phyloP scores from a whole-genome alignment of 2,797 vertebrate species.

The Selene dorsalis region DNA sequence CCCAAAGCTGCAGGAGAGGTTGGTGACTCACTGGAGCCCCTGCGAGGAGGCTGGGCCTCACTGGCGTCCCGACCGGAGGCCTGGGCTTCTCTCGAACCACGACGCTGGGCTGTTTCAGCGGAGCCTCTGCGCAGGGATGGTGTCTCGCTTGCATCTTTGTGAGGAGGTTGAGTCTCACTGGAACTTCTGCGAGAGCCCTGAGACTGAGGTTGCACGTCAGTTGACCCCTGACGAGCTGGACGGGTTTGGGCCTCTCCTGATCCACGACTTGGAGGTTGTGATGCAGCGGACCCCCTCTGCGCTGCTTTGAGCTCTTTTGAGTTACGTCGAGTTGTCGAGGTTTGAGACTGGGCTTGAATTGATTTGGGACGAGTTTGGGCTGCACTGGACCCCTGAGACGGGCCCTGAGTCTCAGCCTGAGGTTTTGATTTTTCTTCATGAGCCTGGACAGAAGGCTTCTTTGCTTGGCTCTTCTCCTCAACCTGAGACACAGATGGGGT shows the following conservation, averaged over 20 bases:
- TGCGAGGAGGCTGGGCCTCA: slow-evolving; percentile 63
- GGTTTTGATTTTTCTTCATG: slow-evolving; percentile 50
- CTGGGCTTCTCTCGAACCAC: slow-evolving; percentile 65
- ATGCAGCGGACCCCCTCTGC: slow-evolving; percentile 54
- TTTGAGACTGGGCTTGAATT: slow-evolving; percentile 62
- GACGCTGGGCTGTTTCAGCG: slow-evolving; percentile 63
- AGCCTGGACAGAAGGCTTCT: slow-evolving; percentile 40
- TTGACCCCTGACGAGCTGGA: slow-evolving; percentile 60
- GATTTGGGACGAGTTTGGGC: slow-evolving; percentile 64
- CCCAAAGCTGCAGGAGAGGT: slow-evolving; percentile 89
- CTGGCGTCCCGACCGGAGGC: slow-evolving; percentile 47
- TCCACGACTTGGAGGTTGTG: slow-evolving; percentile 54
- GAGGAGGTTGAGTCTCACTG: slow-evolving; percentile 55
- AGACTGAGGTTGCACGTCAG: slow-evolving; percentile 60
- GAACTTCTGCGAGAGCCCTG: slow-evolving; percentile 70
- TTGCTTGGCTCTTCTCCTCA: slow-evolving; percentile 38
- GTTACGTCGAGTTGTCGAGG: slow-evolving; percentile 39
- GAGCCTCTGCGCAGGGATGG: slow-evolving; percentile 72
- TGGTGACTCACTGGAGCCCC: slow-evolving; percentile 77
- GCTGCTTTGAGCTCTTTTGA: slow-evolving; percentile 73
- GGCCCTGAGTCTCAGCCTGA: slow-evolving; percentile 48
- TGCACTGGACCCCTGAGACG: slow-evolving; percentile 51
- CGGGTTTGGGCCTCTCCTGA: slow-evolving; percentile 58
- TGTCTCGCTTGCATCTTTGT: slow-evolving; percentile 61
- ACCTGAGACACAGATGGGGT: slow-evolving; percentile 40